Evolutionary conservation across 2,888 invertebrate genomes (phyloP).

Genomic region (Nymphalis c-album): DNA sequence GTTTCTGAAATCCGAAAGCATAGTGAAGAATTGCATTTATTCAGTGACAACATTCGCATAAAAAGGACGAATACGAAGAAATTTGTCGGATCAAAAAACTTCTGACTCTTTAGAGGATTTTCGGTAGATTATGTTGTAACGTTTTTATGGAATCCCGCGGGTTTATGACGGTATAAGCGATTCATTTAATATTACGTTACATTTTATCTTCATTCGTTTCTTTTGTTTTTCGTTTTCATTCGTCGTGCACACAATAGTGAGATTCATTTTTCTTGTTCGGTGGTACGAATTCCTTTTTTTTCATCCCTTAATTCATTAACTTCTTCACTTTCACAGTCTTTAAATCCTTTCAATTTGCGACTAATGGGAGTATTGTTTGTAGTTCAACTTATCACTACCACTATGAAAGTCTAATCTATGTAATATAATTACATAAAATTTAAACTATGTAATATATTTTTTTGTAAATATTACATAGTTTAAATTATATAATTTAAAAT

Average conservation of each 20-base stretch:
- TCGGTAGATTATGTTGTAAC: conserved; percentile 23
- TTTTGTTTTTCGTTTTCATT: conserved; percentile 14
- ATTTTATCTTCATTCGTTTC: conserved; percentile 16
- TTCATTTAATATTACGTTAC: conserved; percentile 20
- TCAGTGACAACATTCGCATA: conserved; percentile 4
- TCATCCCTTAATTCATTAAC: conserved; percentile 3
- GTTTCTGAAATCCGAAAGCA: not conserved
- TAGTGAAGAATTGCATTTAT: conserved; percentile 4
- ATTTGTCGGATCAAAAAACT: conserved; percentile 20
- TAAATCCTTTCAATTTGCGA: not conserved
- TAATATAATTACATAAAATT: too few species aligned
- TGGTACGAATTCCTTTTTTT: not conserved
- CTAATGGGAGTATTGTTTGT: too few species aligned
- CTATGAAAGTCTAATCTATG: too few species aligned
- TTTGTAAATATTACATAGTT: too few species aligned
- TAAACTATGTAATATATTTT: too few species aligned
- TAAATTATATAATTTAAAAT: too few species aligned
- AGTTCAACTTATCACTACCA: too few species aligned
- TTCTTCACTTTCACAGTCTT: not conserved
- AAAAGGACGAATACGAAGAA: conserved; percentile 7
- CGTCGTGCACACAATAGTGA: conserved; percentile 15
- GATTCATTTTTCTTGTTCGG: conserved; percentile 10
- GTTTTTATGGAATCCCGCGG: conserved; percentile 19
- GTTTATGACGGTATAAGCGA: conserved; percentile 21
- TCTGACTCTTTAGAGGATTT: conserved; percentile 19